Percentiles rank a stretch among this genome's conserved stretches.
These are phyloP conservation scores for Steatocranus sp. DNA, from an alignment of 2,797 vertebrate species.

Conservation along the genomic window DNA sequence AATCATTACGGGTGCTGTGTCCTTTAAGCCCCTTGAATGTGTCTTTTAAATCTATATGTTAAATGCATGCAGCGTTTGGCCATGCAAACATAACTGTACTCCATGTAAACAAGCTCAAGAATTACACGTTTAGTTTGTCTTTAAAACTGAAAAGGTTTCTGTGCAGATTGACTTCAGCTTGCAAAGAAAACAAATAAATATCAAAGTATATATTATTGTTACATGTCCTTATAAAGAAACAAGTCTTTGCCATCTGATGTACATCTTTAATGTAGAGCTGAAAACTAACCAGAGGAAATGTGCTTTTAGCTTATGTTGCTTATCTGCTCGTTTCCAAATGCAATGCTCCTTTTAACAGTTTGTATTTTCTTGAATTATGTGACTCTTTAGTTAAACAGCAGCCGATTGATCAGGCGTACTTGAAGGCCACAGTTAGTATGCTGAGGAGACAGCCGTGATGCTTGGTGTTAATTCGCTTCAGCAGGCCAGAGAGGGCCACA, in stretches of 20 bases:
- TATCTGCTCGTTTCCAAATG: background rate
- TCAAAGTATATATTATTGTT: background rate
- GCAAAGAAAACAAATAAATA: background rate
- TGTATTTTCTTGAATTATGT: background rate
- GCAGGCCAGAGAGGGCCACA: background rate
- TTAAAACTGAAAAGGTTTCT: background rate
- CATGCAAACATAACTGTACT: background rate
- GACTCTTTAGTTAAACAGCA: background rate
- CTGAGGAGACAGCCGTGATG: background rate
- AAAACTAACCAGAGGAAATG: background rate
- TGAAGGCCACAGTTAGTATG: background rate
- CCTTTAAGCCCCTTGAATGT: accelerated
- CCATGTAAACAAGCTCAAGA: background rate
- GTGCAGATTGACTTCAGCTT: background rate
- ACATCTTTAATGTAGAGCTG: background rate
- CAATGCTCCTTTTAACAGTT: background rate
- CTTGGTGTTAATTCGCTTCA: background rate
- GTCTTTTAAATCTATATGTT: background rate
- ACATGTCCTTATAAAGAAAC: background rate
- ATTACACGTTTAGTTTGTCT: background rate
- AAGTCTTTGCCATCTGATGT: background rate
- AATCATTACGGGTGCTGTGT: background rate
- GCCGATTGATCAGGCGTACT: background rate
- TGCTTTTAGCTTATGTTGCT: background rate
- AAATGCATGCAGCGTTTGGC: background rate